Percentiles rank a stretch among this genome's conserved stretches.
Conservation (phyloP, 2,888 invertebrate genomes). For the Drosophila prostipennis region DNA sequence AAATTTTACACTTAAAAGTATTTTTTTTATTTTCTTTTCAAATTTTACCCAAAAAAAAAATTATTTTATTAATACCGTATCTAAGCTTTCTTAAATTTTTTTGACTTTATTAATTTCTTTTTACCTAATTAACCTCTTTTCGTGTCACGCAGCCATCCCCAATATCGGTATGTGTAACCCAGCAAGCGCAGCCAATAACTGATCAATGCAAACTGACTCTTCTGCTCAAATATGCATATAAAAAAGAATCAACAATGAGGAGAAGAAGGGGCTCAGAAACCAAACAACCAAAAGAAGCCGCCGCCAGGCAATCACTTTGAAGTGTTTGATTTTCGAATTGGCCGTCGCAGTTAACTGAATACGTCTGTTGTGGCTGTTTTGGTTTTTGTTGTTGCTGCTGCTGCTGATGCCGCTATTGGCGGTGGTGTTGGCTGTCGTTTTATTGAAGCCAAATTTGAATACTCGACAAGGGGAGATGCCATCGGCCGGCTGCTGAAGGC, state of each 20-base stretch:
- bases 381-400: slow-evolving; percentile 22
- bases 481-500: slow-evolving; percentile 48
- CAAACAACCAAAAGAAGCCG: slow-evolving; percentile 63
- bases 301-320: slow-evolving; percentile 69
- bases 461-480: slow-evolving; percentile 66
- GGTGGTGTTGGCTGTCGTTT: slow-evolving; percentile 73
- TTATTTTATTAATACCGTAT: too few relatives aligned
- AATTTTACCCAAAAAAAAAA: too few relatives aligned
- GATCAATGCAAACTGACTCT: slow-evolving; percentile 68
- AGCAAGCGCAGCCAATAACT: slow-evolving; percentile 65
- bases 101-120: not conserved
- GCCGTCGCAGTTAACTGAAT: slow-evolving; percentile 53
- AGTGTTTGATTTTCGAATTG: slow-evolving; percentile 77
- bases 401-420: slow-evolving; percentile 39
- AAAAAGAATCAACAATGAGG: slow-evolving; percentile 28
- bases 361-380: slow-evolving; percentile 41
- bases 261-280: slow-evolving; percentile 1
- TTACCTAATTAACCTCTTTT: not conserved
- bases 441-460: slow-evolving; percentile 80
- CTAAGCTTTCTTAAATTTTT: too few relatives aligned
- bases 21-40: too few relatives aligned
- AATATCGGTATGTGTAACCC: slow-evolving; percentile 34
- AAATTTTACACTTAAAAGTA: too few relatives aligned
- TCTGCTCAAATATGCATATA: slow-evolving; percentile 47
- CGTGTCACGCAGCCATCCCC: slow-evolving; percentile 39